phyloP scores from a whole-genome alignment of 2,113 vertebrate genomes.

The Diadophis punctatus region DNA sequence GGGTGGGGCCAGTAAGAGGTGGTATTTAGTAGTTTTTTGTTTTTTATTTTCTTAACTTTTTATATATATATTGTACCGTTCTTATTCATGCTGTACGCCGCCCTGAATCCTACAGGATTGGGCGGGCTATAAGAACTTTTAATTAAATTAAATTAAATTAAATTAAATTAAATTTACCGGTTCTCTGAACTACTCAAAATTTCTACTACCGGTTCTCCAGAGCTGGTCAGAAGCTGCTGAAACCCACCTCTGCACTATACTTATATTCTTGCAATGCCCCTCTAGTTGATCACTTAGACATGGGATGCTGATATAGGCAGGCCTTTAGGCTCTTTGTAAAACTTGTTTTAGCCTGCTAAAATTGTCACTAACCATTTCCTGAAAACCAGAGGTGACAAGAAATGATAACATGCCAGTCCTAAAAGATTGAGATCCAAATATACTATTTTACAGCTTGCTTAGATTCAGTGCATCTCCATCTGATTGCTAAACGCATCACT shows the following conservation, averaged over 20 bases:
- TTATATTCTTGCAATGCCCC: not conserved
- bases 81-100: too few relatives aligned
- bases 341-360: not conserved
- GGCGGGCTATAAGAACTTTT: too few relatives aligned
- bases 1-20: too few relatives aligned
- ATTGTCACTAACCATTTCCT: not conserved
- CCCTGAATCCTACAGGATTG: too few relatives aligned
- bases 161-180: too few relatives aligned
- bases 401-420: not conserved
- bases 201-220: too few relatives aligned
- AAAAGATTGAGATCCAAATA: not conserved
- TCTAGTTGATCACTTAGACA: not conserved
- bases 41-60: too few relatives aligned
- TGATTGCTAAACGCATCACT: not conserved
- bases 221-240: too few relatives aligned
- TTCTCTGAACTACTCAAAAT: too few relatives aligned
- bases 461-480: not conserved
- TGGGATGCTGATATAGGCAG: not conserved
- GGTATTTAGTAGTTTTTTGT: too few relatives aligned
- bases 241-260: not conserved
- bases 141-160: too few relatives aligned
- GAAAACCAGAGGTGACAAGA: not conserved
- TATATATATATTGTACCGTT: too few relatives aligned
- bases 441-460: not conserved
- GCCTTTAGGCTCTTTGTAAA: not conserved